Conservation (phyloP, 2,888 invertebrate species). For the Clusia tigrina region DNA sequence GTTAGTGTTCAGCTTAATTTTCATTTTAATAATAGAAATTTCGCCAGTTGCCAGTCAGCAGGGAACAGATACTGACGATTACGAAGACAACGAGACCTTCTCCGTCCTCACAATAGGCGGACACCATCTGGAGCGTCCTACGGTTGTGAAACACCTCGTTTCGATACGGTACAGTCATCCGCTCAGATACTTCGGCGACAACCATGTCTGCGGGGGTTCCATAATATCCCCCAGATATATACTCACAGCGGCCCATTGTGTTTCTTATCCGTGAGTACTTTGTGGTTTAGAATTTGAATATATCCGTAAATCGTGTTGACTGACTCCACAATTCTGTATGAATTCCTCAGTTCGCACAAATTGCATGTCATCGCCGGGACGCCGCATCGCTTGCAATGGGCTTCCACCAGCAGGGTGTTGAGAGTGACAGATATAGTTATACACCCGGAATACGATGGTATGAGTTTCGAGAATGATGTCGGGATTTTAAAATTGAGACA, state of each 20-base stretch:
- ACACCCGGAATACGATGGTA: background rate
- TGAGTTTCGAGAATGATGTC: background rate
- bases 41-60: no score
- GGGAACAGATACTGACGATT: no score
- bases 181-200: background rate
- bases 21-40: no score
- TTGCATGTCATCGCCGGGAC: background rate
- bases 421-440: background rate
- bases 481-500: background rate
- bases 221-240: slow-evolving; percentile 17
- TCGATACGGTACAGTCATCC: background rate
- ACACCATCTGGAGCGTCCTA: background rate
- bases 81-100: no score
- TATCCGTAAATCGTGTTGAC: background rate
- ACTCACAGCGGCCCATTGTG: slow-evolving; percentile 25
- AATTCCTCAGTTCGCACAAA: background rate
- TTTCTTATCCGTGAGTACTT: background rate
- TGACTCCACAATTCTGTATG: no score
- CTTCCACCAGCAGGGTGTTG: background rate
- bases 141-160: background rate
- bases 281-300: background rate
- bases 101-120: background rate
- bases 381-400: no score
- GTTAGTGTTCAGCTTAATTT: no score
- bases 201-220: slow-evolving; percentile 29